Base-by-base conservation (phyloP, 2,888 invertebrate genomes). In the Heliothis peltigera region DNA sequence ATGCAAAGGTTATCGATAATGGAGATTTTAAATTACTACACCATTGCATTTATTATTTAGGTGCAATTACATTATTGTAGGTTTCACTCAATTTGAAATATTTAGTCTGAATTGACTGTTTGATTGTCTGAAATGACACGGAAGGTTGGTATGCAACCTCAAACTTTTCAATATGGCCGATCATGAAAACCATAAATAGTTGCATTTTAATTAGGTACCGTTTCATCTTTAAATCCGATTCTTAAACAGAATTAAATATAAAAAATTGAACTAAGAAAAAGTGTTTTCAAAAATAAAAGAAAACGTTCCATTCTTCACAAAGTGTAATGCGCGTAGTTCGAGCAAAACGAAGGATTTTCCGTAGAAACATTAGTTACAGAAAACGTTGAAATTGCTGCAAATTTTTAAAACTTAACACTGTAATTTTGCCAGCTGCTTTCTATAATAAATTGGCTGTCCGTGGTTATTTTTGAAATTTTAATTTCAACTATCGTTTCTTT, bases 1-100 rank as follows among this genome's bases (percentile, higher is more conserved):
- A 77, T 64, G 78, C 69, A 77, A 79, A 70, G 79, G 80, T 75
- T 65, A 77, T 17, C 21, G 0, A 12, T 64, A 19, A 71, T 63
- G 1, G 55, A 67, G 57, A 63, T 47, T 61, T 62, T 21, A 51
- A 22, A 56, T 53, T 54, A 21, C 43, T 51, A 46, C 18, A 8
- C 1, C 5, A 18, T 21, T 18, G 42, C 25, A 58, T 59, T 19
- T 15, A 60, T 48, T 54, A 53, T 56, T 72, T 18, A 22, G 22
- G 5, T 4, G 7, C n/a, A 25, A 47, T 22, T 47, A n/a, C 7
- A 19, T 1, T 47, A 5, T 21, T 21, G n/a, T n/a, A 42, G 15
- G 39, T 19, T 44, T 44, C 15, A 17, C 17, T 42, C 42, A 42
- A 42, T 35, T 35, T 35, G 7, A 3, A 35, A 35, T 8, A 15